These are phyloP conservation scores for Peromyscus aztecus DNA, from an alignment of 2,797 vertebrate genomes.

Conservation along the genomic window DNA sequence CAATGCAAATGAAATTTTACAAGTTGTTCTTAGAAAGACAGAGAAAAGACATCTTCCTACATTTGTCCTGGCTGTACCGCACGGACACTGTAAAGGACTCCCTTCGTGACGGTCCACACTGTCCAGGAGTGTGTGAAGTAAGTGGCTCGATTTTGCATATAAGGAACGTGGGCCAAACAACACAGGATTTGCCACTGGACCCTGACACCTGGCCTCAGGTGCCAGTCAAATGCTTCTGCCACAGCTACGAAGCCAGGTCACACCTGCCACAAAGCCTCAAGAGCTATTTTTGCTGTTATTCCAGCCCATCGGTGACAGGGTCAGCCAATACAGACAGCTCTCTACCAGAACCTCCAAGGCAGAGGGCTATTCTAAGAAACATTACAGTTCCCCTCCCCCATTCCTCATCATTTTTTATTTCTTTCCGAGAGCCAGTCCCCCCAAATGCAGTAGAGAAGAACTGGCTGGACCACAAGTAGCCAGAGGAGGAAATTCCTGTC, in stretches of 20 bases:
- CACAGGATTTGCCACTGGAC: too few relatives aligned
- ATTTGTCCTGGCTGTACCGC: fast-evolving
- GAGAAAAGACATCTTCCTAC: background rate
- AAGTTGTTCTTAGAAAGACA: background rate
- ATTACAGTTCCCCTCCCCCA: too few relatives aligned
- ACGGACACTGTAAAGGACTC: background rate
- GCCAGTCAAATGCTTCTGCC: fast-evolving
- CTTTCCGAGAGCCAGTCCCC: background rate
- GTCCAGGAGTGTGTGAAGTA: fast-evolving
- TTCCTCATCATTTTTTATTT: background rate
- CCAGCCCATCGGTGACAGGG: background rate
- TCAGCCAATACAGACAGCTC: background rate
- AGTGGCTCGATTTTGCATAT: fast-evolving
- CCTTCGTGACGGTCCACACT: fast-evolving
- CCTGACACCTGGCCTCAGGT: fast-evolving
- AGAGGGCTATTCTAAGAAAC: background rate
- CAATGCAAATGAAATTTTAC: background rate
- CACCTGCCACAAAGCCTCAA: background rate
- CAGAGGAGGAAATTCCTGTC: background rate
- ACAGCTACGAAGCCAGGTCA: background rate
- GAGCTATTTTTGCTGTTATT: background rate
- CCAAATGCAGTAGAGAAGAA: background rate
- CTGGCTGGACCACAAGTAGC: background rate
- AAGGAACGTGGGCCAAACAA: background rate
- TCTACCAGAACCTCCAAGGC: background rate